These are phyloP conservation scores for Ephestia elutella DNA, from an alignment of 1,140 invertebrate species.

Conservation along the genomic window DNA sequence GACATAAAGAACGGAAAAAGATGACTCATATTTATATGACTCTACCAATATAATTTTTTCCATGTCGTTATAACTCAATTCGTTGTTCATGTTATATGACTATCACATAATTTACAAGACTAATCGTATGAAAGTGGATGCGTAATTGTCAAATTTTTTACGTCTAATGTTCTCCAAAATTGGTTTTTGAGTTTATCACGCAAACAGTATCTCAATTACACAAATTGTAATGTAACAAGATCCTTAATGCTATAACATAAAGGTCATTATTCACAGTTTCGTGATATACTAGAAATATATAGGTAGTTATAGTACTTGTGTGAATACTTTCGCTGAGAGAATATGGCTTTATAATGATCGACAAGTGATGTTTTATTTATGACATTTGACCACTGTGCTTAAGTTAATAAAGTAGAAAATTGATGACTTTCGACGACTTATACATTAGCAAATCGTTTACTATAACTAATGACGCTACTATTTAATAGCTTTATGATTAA, in stretches of 20 bases:
- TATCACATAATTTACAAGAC: conserved; percentile 23
- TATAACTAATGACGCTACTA: background rate
- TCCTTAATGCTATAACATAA: background rate
- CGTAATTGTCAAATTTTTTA: conserved; percentile 29
- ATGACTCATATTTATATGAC: too few relatives aligned
- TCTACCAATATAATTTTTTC: too few relatives aligned
- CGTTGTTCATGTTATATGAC: background rate
- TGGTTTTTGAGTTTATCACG: conserved; percentile 31
- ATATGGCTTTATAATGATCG: conserved; percentile 43
- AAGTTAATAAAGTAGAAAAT: background rate
- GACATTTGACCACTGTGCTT: conserved; percentile 24
- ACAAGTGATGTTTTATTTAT: conserved; percentile 33
- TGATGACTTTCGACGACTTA: background rate
- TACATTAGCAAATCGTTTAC: background rate
- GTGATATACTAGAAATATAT: conserved; percentile 2
- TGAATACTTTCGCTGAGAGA: conserved; percentile 44
- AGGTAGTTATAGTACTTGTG: background rate
- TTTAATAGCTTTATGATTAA: background rate
- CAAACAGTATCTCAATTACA: conserved; percentile 17
- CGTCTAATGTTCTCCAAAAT: conserved; percentile 30
- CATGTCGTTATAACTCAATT: too few relatives aligned
- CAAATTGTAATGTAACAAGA: background rate
- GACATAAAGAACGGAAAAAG: too few relatives aligned
- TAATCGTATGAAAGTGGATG: conserved; percentile 28
- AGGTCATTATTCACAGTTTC: background rate